Evolutionary conservation across 92 coral and sea anemone genomes (phyloP).

Genomic region (Desmophyllum pertusum): DNA sequence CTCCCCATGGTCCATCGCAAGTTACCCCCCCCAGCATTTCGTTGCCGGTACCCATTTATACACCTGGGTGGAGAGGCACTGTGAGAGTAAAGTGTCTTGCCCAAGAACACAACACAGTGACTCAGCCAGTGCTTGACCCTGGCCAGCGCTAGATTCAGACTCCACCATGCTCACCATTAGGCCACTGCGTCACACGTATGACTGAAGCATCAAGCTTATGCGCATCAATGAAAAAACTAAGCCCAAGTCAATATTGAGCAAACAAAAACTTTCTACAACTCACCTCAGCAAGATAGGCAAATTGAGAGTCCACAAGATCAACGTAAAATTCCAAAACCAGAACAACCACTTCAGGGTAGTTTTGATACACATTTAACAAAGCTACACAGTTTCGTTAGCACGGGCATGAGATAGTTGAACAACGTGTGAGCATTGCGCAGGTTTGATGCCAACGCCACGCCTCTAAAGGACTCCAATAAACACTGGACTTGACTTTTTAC

Average conservation of each 20-base stretch:
- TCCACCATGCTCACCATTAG: no score
- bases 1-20: no score
- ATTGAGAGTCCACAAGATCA: conserved; percentile 79
- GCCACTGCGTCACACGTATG: no score
- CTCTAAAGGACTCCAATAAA: conserved; percentile 90
- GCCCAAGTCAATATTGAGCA: no score
- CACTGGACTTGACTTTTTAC: conserved; percentile 72
- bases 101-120: no score
- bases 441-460: conserved; percentile 84
- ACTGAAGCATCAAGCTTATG: not conserved
- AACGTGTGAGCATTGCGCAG: conserved; percentile 58
- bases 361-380: conserved; percentile 79
- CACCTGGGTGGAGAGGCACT: no score
- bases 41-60: no score
- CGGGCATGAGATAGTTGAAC: conserved; percentile 74
- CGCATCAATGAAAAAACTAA: not conserved
- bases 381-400: conserved; percentile 80
- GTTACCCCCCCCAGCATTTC: no score
- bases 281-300: conserved; percentile 70
- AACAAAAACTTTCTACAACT: conserved; percentile 2
- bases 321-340: conserved; percentile 88
- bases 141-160: no score
- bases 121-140: no score
- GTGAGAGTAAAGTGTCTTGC: no score
- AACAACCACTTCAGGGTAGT: conserved; percentile 86